Conservation (phyloP, 2,888 invertebrate genomes). For the Thysanoteuthis rhombus region DNA sequence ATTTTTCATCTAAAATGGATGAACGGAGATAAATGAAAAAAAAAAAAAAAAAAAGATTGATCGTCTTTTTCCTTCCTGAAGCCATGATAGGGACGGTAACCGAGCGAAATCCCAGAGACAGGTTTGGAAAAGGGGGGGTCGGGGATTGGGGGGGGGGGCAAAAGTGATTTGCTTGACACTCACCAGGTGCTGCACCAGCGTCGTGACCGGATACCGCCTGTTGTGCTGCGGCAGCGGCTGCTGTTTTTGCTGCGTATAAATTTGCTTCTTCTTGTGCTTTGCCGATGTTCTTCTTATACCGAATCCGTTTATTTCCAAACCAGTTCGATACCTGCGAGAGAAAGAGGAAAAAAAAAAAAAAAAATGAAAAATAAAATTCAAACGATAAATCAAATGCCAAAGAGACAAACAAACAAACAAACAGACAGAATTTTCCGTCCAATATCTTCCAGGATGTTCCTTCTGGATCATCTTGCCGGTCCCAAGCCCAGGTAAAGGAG, state of each 20-base stretch:
- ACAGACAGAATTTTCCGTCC: background rate
- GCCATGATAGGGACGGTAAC: no score
- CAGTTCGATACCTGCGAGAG: conserved; percentile 89
- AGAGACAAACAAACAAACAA: no score
- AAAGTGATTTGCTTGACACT: background rate
- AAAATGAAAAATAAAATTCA: background rate
- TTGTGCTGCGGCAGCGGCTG: conserved; percentile 56
- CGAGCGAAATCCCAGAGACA: no score
- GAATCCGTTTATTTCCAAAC: conserved; percentile 99
- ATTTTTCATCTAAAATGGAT: no score
- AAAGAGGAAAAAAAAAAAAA: background rate
- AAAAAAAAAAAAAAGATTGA: no score
- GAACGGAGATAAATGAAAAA: no score
- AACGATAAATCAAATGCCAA: background rate
- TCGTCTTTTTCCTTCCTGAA: no score
- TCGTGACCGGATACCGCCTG: conserved; percentile 35
- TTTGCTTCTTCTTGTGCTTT: conserved; percentile 99
- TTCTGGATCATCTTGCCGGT: no score
- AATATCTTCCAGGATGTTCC: no score
- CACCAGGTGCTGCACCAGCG: conserved; percentile 38
- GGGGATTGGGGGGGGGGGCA: no score
- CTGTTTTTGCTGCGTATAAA: conserved; percentile 96
- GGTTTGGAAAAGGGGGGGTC: no score
- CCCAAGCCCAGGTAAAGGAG: no score
- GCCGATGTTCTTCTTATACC: conserved; percentile 99